Percentiles rank a stretch among this genome's conserved stretches.
Evolutionary conservation across 23 tunicate genomes (phyloP).

Genomic region (Halocynthia aurantium): DNA sequence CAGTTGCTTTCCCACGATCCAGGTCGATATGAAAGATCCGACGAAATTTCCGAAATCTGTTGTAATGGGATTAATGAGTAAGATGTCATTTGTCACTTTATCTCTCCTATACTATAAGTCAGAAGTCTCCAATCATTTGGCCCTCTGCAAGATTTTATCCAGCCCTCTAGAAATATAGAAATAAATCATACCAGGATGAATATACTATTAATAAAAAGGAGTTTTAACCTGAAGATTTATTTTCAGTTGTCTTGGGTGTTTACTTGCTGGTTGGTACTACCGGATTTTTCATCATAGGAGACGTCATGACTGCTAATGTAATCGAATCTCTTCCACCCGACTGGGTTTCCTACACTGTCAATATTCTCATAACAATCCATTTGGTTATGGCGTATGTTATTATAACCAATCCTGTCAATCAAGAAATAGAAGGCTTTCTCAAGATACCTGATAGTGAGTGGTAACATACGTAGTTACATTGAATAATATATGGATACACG

Average conservation of each 20-base stretch:
- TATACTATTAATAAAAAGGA: too few relatives aligned
- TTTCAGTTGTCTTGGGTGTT: conserved; percentile 48
- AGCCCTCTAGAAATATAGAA: too few relatives aligned
- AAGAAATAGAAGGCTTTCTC: conserved; percentile 70
- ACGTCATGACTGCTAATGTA: conserved; percentile 59
- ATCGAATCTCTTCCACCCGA: conserved; percentile 18
- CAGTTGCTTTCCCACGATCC: conserved; percentile 87
- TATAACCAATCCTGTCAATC: conserved; percentile 62
- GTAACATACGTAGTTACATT: not conserved
- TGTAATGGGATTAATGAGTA: conserved; percentile 55
- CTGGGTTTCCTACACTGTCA: conserved; percentile 57
- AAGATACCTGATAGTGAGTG: conserved; percentile 48
- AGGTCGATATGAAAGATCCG: conserved; percentile 90
- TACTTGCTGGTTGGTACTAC: conserved; percentile 54
- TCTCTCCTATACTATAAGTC: not conserved
- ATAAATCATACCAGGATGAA: not conserved
- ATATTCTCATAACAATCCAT: conserved; percentile 71
- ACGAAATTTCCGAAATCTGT: conserved; percentile 59
- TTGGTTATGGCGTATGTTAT: conserved; percentile 70
- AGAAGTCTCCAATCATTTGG: too few relatives aligned
- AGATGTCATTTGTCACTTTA: conserved; percentile 12
- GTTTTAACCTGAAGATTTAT: not conserved
- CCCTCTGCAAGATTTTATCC: too few relatives aligned
- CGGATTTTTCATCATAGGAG: conserved; percentile 76
- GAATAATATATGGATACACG: not conserved